Percentiles rank a stretch among this genome's conserved stretches.
Evolutionary conservation across 1,140 invertebrate genomes (phyloP).

Genomic region (Sycophila sp.): DNA sequence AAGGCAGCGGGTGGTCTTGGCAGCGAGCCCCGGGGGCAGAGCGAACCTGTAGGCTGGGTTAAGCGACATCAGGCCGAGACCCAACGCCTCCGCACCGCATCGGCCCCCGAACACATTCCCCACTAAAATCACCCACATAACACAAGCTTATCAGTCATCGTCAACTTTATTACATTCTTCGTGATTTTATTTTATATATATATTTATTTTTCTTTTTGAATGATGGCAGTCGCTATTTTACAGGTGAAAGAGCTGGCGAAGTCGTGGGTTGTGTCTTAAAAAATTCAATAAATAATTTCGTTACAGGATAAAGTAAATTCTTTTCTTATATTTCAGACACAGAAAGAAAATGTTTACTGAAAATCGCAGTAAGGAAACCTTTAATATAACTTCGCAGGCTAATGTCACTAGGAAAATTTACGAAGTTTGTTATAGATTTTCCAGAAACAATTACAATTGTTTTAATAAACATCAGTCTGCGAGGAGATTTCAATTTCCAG

Average conservation of each 20-base stretch:
- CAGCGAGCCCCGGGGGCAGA: slow-evolving; percentile 67
- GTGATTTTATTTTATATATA: background rate
- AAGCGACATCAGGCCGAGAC: slow-evolving; percentile 66
- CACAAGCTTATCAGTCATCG: slow-evolving; percentile 34
- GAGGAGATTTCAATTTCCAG: too few relatives aligned
- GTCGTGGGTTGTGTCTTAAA: too few relatives aligned
- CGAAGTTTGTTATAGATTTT: too few relatives aligned
- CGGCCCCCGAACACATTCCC: slow-evolving; percentile 68
- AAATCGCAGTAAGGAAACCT: too few relatives aligned
- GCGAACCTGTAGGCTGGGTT: slow-evolving; percentile 68
- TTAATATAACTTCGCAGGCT: too few relatives aligned
- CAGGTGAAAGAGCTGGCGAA: background rate
- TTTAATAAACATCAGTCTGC: too few relatives aligned
- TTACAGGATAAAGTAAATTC: too few relatives aligned
- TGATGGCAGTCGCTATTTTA: background rate
- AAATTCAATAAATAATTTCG: too few relatives aligned
- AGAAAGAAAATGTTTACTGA: too few relatives aligned
- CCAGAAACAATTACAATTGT: too few relatives aligned
- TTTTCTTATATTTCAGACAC: too few relatives aligned
- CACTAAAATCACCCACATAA: slow-evolving; percentile 62
- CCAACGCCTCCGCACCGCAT: slow-evolving; percentile 67
- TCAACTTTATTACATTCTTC: slow-evolving; percentile 16
- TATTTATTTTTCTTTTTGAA: background rate
- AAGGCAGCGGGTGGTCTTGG: slow-evolving; percentile 67
- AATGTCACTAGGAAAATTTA: too few relatives aligned